phyloP scores from a whole-genome alignment of 2,797 vertebrate genomes.

The Dallia pectoralis region DNA sequence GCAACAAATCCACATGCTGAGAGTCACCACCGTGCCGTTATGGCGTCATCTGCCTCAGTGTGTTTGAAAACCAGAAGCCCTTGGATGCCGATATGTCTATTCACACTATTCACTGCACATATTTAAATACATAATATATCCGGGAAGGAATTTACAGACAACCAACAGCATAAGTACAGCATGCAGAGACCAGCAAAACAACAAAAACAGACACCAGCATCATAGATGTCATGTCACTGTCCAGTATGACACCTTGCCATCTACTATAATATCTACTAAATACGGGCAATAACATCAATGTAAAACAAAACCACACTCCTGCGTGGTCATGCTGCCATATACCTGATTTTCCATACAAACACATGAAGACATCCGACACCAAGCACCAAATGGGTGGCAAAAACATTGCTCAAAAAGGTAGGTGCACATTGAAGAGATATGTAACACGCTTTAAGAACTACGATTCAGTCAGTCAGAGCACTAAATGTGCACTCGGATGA shows the following conservation, averaged over 20 bases:
- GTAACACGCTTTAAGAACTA: too few species aligned
- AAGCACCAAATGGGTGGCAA: too few species aligned
- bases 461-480: neutral
- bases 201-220: neutral
- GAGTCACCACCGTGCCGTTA: neutral
- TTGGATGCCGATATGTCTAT: neutral
- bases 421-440: too few species aligned
- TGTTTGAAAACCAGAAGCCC: neutral
- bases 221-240: neutral
- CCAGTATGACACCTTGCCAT: neutral
- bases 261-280: neutral
- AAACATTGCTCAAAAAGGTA: too few species aligned
- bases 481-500: neutral
- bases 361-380: too few species aligned
- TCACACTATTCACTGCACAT: neutral
- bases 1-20: neutral
- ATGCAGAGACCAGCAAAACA: neutral
- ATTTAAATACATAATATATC: neutral
- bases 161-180: neutral
- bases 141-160: neutral
- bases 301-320: neutral
- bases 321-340: too few species aligned
- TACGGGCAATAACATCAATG: neutral
- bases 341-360: too few species aligned
- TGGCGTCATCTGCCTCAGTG: conserved; percentile 2